phyloP scores from a whole-genome alignment of 2,797 vertebrate genomes.

The Chlorospingus semifuscus region DNA sequence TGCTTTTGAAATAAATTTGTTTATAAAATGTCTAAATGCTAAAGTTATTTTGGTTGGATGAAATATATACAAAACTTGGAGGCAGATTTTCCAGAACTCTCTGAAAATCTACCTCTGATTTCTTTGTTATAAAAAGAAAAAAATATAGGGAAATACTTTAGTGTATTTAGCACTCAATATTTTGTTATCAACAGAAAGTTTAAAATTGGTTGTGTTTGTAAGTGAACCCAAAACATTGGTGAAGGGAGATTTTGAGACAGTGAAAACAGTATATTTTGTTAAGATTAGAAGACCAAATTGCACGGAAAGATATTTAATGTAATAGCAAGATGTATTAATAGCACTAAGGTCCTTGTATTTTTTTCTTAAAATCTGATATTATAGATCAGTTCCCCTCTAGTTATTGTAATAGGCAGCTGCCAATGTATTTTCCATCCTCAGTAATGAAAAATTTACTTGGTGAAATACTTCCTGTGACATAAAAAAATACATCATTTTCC shows the following conservation, averaged over 20 bases:
- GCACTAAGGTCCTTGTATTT: background rate
- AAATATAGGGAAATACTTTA: background rate
- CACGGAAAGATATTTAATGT: background rate
- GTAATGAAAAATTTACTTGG: background rate
- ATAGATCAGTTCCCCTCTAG: background rate
- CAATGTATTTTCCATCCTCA: background rate
- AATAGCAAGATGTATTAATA: background rate
- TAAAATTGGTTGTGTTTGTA: background rate
- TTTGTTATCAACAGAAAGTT: background rate
- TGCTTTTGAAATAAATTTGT: background rate
- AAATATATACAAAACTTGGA: background rate
- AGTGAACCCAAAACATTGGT: background rate
- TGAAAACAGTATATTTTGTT: background rate
- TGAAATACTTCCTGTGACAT: background rate
- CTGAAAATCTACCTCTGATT: background rate
- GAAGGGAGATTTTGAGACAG: background rate
- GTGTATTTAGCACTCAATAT: background rate
- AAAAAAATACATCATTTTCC: background rate
- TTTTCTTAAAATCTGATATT: background rate
- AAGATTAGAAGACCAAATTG: background rate
- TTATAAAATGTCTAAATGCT: background rate
- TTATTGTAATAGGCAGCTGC: background rate
- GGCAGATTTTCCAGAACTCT: background rate
- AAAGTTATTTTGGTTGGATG: background rate
- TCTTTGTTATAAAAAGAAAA: background rate